Evolutionary conservation across 1,140 invertebrate species (phyloP).

Genomic region (Pseudomyrmex sp.): DNA sequence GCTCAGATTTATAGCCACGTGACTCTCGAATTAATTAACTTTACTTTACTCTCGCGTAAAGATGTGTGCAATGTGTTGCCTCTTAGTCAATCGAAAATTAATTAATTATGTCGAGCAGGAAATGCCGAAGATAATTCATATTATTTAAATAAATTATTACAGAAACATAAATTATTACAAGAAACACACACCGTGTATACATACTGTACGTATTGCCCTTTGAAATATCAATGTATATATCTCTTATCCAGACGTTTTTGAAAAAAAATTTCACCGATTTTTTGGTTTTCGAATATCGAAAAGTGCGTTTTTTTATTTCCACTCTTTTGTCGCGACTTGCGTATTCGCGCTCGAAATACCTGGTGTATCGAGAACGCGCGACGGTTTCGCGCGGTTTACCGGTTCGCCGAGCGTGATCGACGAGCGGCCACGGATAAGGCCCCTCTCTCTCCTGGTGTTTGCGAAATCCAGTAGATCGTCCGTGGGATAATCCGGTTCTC

Average conservation of each 20-base stretch:
- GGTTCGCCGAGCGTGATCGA: constrained; percentile 54
- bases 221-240: not conserved
- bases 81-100: not conserved
- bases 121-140: not conserved
- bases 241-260: not conserved
- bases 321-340: constrained; percentile 27
- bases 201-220: not conserved
- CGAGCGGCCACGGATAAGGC: constrained; percentile 55
- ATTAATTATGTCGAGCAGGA: not conserved
- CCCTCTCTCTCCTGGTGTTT: constrained; percentile 40
- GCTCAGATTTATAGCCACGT: not conserved
- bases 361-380: constrained; percentile 19
- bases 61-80: not conserved
- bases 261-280: not conserved
- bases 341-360: constrained; percentile 14
- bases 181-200: not conserved
- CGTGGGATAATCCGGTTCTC: constrained; percentile 52
- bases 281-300: not conserved
- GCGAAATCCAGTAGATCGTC: constrained; percentile 61
- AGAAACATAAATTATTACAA: not conserved
- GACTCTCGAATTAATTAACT: not conserved
- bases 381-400: constrained; percentile 51
- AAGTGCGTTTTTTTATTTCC: not conserved
- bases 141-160: not conserved
- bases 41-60: not conserved